Evolutionary conservation across 2,113 vertebrate species (phyloP).

Genomic region (Sceloporus undulatus): DNA sequence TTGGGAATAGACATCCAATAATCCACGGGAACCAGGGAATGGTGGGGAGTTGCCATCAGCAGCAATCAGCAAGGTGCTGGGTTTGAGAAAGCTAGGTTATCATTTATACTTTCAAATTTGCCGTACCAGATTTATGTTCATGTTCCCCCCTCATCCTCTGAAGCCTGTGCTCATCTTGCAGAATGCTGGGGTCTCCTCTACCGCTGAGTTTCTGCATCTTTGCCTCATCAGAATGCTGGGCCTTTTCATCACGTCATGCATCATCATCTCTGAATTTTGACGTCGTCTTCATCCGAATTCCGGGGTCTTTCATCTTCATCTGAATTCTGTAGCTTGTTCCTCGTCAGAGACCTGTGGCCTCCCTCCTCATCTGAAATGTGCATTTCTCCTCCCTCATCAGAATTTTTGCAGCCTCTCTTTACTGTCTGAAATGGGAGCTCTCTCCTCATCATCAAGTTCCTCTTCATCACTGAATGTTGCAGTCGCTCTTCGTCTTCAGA

Average conservation of each 20-base stretch:
- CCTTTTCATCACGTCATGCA: constrained; percentile 84
- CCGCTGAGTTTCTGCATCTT: constrained; percentile 83
- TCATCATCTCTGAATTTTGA: constrained; percentile 84
- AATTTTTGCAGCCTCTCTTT: constrained; percentile 78
- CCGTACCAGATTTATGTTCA: constrained; percentile 88
- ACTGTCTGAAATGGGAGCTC: constrained; percentile 63
- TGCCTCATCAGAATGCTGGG: constrained; percentile 90
- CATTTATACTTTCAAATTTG: accelerated
- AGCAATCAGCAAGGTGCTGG: no score
- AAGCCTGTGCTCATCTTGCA: constrained; percentile 85
- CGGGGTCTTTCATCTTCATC: constrained; percentile 79
- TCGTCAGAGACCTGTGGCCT: constrained; percentile 76
- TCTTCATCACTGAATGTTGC: constrained; percentile 77
- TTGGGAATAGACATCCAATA: no score
- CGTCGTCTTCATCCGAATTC: constrained; percentile 80
- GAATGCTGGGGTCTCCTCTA: constrained; percentile 88
- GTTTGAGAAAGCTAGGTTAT: no score
- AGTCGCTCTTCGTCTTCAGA: constrained; percentile 88
- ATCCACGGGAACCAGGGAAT: neutral
- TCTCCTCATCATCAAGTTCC: constrained; percentile 78
- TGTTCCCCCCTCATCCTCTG: constrained; percentile 84
- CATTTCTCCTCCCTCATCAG: constrained; percentile 80
- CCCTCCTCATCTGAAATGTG: constrained; percentile 82
- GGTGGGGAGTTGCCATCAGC: no score
- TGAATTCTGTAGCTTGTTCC: constrained; percentile 80